Evolutionary conservation across 2,888 invertebrate genomes (phyloP).

Genomic region (Chrysolina americana): DNA sequence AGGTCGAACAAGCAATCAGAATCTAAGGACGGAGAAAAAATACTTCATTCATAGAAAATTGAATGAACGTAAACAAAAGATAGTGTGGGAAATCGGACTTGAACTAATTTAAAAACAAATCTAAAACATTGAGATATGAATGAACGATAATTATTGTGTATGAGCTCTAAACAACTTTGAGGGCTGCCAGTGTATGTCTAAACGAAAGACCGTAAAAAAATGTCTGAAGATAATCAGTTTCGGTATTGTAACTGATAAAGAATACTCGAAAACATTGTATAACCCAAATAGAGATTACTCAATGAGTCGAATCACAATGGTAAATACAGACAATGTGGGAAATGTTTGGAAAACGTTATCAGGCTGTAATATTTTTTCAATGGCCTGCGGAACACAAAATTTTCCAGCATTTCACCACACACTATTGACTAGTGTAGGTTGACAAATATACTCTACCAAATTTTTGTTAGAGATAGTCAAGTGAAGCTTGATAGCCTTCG

Average conservation of each 20-base stretch:
- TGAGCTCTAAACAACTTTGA: background rate
- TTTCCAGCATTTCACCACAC: background rate
- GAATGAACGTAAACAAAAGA: no score
- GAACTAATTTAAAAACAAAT: no score
- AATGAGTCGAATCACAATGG: background rate
- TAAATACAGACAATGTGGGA: constrained; percentile 16
- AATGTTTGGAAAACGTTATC: constrained; percentile 1
- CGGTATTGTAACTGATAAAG: background rate
- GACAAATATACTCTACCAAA: background rate
- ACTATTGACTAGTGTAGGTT: no score
- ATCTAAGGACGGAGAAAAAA: no score
- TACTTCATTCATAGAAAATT: no score
- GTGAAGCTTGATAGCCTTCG: background rate
- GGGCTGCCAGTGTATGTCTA: background rate
- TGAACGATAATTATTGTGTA: no score
- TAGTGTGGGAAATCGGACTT: no score
- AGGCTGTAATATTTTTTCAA: background rate
- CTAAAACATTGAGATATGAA: no score
- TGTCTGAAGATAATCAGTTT: background rate
- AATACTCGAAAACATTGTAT: constrained; percentile 7
- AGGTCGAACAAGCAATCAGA: no score
- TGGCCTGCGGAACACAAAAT: background rate
- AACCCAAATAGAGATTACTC: constrained; percentile 11
- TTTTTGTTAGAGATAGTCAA: background rate
- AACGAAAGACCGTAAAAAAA: background rate